Conservation (phyloP, 2,113 vertebrate genomes). For the Fulica atra region DNA sequence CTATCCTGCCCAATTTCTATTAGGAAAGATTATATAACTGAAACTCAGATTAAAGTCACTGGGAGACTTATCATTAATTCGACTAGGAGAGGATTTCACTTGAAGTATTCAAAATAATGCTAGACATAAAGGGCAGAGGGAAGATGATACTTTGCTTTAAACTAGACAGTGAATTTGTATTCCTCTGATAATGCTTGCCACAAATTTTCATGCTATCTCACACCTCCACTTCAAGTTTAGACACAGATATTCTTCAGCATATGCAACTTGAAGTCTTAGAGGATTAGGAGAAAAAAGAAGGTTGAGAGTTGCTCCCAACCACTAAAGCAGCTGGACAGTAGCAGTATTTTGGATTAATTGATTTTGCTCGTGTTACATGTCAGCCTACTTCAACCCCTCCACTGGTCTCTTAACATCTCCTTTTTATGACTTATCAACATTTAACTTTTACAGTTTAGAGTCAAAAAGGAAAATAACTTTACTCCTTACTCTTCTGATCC, state of each 20-base stretch:
- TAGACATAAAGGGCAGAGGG: background rate
- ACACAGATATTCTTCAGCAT: background rate
- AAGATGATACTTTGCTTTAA: background rate
- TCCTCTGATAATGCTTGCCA: background rate
- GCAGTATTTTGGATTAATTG: background rate
- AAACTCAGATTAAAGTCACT: background rate
- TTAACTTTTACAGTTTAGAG: background rate
- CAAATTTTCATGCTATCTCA: background rate
- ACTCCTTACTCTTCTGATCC: background rate
- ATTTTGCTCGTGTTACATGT: background rate
- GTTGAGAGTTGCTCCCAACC: background rate
- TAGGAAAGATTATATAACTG: background rate
- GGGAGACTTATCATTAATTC: background rate
- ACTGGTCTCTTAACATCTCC: background rate
- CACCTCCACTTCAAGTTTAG: background rate
- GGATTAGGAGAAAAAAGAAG: background rate
- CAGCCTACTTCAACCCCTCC: background rate
- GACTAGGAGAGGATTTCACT: background rate
- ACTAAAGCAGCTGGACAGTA: background rate
- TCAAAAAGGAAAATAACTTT: background rate
- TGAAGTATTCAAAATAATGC: background rate
- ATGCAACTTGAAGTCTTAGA: background rate
- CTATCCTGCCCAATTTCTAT: background rate
- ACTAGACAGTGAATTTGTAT: background rate
- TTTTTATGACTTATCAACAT: background rate